A percentile compares a stretch with the other conserved stretches of the same genome.
These are phyloP conservation scores for Helarctos malayanus DNA, from an alignment of 2,797 vertebrate genomes.

Conservation along the genomic window DNA sequence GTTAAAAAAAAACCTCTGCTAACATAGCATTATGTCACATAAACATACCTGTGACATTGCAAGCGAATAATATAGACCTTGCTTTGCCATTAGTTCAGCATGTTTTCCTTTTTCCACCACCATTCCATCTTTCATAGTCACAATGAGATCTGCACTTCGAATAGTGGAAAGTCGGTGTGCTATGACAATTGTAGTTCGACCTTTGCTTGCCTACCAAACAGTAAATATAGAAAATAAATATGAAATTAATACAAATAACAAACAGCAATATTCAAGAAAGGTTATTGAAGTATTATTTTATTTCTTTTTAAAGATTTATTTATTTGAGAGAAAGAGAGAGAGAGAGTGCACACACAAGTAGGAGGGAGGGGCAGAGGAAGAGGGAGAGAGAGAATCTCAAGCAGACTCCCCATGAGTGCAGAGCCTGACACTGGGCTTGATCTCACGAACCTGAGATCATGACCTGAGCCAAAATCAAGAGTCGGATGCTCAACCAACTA, in stretches of 20 bases:
- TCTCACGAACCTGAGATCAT: neutral
- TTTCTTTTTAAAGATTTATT: neutral
- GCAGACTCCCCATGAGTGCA: neutral
- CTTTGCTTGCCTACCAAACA: constrained; percentile 82
- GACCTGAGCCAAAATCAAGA: neutral
- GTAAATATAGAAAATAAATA: neutral
- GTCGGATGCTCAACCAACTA: neutral
- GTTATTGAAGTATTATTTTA: neutral
- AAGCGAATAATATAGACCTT: constrained; percentile 79
- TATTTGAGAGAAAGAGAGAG: neutral
- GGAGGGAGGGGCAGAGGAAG: neutral
- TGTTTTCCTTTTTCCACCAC: constrained; percentile 86
- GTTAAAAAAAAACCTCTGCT: neutral
- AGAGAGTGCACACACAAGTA: neutral
- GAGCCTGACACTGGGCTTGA: neutral
- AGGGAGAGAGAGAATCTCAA: neutral
- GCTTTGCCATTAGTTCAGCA: constrained; percentile 83
- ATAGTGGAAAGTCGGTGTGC: constrained; percentile 83
- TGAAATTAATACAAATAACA: neutral
- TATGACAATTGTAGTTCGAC: constrained; percentile 85
- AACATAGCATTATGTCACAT: neutral
- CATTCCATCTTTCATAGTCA: constrained; percentile 75
- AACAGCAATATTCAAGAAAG: neutral
- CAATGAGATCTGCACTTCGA: constrained; percentile 83
- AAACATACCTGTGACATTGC: constrained; percentile 75